These are phyloP conservation scores for Vireo griseus DNA, from an alignment of 2,797 vertebrate genomes.

Conservation along the genomic window DNA sequence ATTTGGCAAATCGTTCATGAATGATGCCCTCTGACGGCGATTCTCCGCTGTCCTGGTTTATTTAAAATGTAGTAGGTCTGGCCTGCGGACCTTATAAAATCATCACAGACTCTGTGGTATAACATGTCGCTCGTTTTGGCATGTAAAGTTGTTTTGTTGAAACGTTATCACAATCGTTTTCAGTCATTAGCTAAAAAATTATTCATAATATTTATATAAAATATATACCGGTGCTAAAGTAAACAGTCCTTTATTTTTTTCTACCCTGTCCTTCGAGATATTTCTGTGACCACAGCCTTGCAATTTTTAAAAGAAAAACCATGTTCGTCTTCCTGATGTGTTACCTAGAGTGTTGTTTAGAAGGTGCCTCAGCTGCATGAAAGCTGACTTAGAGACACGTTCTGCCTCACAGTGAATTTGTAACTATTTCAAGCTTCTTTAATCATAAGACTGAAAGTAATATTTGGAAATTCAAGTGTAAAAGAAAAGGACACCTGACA, in stretches of 20 bases:
- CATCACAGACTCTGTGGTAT: neutral
- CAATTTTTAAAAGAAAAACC: neutral
- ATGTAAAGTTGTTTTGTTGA: neutral
- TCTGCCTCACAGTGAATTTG: neutral
- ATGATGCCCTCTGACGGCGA: constrained; percentile 50
- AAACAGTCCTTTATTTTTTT: neutral
- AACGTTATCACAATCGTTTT: neutral
- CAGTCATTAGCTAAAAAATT: neutral
- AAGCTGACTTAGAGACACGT: neutral
- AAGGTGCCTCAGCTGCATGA: neutral
- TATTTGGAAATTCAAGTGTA: neutral
- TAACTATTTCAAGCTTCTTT: neutral
- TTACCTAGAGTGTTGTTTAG: neutral
- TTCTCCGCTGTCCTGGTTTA: neutral
- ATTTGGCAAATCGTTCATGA: constrained; percentile 13
- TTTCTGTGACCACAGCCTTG: neutral
- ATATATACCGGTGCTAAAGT: neutral
- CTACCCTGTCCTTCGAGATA: neutral
- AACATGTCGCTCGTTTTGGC: neutral
- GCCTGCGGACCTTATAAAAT: neutral
- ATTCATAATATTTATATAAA: neutral
- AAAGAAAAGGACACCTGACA: neutral
- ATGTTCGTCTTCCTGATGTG: neutral
- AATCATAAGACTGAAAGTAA: neutral
- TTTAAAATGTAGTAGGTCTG: neutral